phyloP scores from a whole-genome alignment of 2,797 vertebrate species.

The Vultur gryphus region DNA sequence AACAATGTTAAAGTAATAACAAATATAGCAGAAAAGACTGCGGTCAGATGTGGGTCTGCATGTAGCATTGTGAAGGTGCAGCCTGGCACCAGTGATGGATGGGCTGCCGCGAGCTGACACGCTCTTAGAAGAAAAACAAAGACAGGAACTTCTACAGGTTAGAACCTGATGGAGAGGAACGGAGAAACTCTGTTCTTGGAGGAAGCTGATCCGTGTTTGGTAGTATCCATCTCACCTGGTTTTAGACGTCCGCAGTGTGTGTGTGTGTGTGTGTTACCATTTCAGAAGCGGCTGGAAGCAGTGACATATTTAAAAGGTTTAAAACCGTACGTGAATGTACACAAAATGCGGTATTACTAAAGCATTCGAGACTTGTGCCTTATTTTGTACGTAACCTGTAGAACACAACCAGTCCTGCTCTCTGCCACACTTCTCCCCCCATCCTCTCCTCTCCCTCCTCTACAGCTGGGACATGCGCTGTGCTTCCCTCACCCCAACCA shows the following conservation, averaged over 20 bases:
- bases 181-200: neutral
- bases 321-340: neutral
- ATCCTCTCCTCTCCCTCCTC: neutral
- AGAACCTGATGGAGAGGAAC: neutral
- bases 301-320: neutral
- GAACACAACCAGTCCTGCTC: neutral
- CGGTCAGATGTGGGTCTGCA: accelerated
- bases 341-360: neutral
- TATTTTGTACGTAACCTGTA: neutral
- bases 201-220: neutral
- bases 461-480: neutral
- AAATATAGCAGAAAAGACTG: neutral
- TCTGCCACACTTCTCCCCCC: neutral
- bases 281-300: neutral
- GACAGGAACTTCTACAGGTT: neutral
- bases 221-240: neutral
- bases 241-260: neutral
- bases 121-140: neutral
- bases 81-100: neutral
- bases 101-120: neutral
- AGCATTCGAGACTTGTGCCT: neutral
- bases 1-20: neutral
- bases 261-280: neutral
- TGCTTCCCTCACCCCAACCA: neutral
- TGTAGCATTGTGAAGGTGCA: neutral